Evolutionary conservation across 2,113 vertebrate genomes (phyloP), one percentile per base, ranked within the genome.

Genomic region (Calyptomena viridis): DNA sequence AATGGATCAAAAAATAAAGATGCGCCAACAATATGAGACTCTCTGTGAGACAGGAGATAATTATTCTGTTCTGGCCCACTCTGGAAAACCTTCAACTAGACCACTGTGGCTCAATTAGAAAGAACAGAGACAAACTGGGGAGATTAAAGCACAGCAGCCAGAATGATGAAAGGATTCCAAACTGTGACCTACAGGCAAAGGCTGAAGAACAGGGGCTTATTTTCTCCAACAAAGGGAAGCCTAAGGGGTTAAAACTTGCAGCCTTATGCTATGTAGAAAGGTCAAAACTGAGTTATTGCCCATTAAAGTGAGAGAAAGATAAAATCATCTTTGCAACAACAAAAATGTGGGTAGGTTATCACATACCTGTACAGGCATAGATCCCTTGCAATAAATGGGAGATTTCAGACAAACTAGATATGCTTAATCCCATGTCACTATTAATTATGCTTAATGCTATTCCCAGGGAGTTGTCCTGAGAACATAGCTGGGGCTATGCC

Each of bases 1-100:
- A 88, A 60, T 49, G 49, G 53, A 68, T 92, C 49, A 86, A 88
- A 90, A 94, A 94, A 84, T 69, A 73, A 83, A 83, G 58, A 83
- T 60, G 46, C 1, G 4, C 35, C 75, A 79, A 88, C 46, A 83
- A 68, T 68, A 47, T 44, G n/a, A 92, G 76, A 44, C 46, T 85
- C 33, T 75, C 58, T 56, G 58, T 60, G 72, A 83, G 75, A 60
- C 44, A 56, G 67, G 40, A 95, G 74, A 76, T 68, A 88, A 88
- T 90, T 80, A 64, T 17, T 37, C 63, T 80, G 5, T 72, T 83
- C 72, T 92, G 67, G n/a, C 31, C 83, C n/a, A 39, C 2, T 6
- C 85, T 64, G 58, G 62, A 87, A 78, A 87, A 93, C 25, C 52
- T 76, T 83, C 67, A 86, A 9, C 33, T 76, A 71, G 58, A 84